Base-by-base conservation (phyloP, 2,113 vertebrate species). In the Archilochus colubris region DNA sequence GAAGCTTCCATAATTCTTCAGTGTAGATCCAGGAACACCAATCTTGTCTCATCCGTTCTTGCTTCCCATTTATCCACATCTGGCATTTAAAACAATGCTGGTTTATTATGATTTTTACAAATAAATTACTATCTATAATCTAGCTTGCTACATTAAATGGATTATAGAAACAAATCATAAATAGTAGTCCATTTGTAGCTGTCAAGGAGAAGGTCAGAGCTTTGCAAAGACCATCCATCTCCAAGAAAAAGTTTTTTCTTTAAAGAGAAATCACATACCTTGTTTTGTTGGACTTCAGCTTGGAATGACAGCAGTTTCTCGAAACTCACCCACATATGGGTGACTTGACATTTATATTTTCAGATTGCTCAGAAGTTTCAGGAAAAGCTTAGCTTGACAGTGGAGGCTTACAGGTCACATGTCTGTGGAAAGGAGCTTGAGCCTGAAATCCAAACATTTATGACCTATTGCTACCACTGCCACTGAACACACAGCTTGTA, bases 41-140 rank as follows among this genome's bases (percentile, higher is more conserved):
- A 74, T 50, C 91, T 91, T 95, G 68, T 88, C 76, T 95, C 53
- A 67, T 57, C 66, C 63, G 24, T 50, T 63, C 64, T 84, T 57
- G 25, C 55, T 84, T 73, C 64, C 76, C 58, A 72, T 94, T 97
- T 96, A 80, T 90, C 86, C 58, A 82, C 15, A 62, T 75, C 46
- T 95, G 79, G 64, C 92, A 96, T 97, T 97, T 96, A 93, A 96
- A 96, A 78, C 82, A 91, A 82, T 89, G 64, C 83, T 61, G 82
- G 5, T 94, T 95, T 94, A 94, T 96, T 96, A 88, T 97, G 54
- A 96, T 98, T 98, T 96, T 97, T 97, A 95, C 81, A 95, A 97
- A 94, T 96, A 98, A 97, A 96, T 97, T 92, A 88, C 88, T 89
- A 88, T 88, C 92, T 81, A 88, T 94, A 94, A 89, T 81, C 73